Percentiles rank a stretch among this genome's conserved stretches.
Conservation (phyloP, 2,797 vertebrate species). For the Threskiornis aethiopicus region DNA sequence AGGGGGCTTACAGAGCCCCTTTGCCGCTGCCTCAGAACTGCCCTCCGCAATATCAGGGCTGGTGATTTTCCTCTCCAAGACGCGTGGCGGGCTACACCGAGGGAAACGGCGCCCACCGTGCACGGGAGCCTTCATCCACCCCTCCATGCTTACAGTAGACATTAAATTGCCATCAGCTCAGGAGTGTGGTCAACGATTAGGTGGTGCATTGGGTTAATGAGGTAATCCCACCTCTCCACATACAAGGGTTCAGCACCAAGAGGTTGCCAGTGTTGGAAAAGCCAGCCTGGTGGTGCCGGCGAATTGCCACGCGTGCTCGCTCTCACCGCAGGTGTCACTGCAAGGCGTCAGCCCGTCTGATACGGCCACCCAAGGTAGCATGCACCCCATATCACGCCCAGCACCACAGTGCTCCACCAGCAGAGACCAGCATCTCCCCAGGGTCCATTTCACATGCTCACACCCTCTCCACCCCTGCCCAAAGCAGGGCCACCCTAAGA, state of each 20-base stretch:
- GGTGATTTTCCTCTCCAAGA: not conserved
- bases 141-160: not conserved
- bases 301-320: not conserved
- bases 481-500: not conserved
- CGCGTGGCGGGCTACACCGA: accelerated
- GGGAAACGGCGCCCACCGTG: not conserved
- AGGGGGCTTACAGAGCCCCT: not conserved
- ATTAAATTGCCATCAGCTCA: not conserved
- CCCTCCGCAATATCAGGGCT: not conserved
- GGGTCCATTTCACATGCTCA: accelerated
- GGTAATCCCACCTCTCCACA: not conserved
- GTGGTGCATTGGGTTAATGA: not conserved
- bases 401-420: not conserved
- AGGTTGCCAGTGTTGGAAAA: not conserved
- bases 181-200: not conserved
- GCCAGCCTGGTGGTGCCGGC: accelerated
- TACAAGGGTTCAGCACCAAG: not conserved
- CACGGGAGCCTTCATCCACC: accelerated
- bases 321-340: not conserved
- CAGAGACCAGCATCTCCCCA: not conserved
- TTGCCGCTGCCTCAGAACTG: not conserved
- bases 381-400: accelerated
- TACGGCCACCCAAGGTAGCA: not conserved
- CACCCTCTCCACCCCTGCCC: not conserved
- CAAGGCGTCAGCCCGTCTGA: not conserved